Conservation (phyloP, 2,888 invertebrate genomes). For the Tipula confusa region DNA sequence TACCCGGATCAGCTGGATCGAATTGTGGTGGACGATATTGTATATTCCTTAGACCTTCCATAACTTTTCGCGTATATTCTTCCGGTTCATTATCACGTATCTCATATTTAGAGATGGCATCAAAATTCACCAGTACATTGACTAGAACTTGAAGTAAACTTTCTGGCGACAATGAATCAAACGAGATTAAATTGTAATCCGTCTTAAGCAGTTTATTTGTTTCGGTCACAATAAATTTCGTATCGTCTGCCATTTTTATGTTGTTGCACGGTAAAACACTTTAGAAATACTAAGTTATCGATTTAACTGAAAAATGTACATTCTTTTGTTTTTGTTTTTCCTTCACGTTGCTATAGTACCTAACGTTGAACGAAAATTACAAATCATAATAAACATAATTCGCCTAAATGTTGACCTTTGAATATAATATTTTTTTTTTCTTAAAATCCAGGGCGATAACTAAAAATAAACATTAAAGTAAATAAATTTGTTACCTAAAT, state of each 20-base stretch:
- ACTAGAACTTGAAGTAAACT: constrained; percentile 72
- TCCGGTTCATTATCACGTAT: constrained; percentile 72
- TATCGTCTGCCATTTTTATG: constrained; percentile 58
- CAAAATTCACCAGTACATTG: constrained; percentile 69
- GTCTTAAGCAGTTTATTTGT: constrained; percentile 67
- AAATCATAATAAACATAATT: not conserved
- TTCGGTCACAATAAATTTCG: constrained; percentile 67
- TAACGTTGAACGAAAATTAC: not conserved
- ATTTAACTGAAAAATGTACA: not conserved
- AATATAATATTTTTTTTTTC: no score
- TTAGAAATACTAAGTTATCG: not conserved
- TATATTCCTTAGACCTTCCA: constrained; percentile 68
- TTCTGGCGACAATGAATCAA: constrained; percentile 72
- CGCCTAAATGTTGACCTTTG: not conserved
- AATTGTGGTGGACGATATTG: constrained; percentile 68
- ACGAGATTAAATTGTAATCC: constrained; percentile 76
- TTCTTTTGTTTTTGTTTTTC: not conserved
- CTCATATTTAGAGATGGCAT: constrained; percentile 66
- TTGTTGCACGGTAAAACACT: not conserved
- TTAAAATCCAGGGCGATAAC: no score
- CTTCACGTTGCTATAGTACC: not conserved
- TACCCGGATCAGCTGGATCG: constrained; percentile 47
- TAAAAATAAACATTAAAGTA: no score
- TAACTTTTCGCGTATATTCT: constrained; percentile 65
- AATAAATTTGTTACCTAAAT: no score